A percentile compares a stretch with the other conserved stretches of the same genome.
phyloP scores from a whole-genome alignment of 2,113 vertebrate genomes.

The Baryphthengus martii region DNA sequence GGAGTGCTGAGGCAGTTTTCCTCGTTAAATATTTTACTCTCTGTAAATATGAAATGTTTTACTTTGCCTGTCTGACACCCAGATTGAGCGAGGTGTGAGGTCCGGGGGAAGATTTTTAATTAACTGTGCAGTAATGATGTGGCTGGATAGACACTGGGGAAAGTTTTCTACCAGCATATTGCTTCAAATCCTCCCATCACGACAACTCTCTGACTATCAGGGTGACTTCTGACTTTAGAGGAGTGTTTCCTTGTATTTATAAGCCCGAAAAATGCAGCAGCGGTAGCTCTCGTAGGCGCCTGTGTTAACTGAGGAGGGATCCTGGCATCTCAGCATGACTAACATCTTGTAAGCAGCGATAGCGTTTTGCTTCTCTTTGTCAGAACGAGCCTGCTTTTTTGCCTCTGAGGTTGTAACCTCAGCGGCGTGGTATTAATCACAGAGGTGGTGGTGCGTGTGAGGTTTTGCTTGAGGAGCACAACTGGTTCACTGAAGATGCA shows the following conservation, averaged over 20 bases:
- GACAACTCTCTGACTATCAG: background rate
- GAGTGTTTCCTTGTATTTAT: background rate
- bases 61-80: background rate
- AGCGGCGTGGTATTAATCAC: background rate
- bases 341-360: background rate
- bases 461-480: background rate
- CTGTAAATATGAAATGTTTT: too few species aligned
- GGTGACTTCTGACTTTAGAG: background rate
- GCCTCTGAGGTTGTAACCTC: background rate
- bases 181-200: background rate
- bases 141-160: background rate
- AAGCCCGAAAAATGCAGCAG: background rate
- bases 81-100: rapidly evolving
- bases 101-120: background rate
- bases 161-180: background rate
- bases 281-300: rapidly evolving
- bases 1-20: background rate
- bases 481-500: background rate
- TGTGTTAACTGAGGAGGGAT: background rate
- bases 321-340: background rate
- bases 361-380: background rate
- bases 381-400: background rate
- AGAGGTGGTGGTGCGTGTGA: background rate
- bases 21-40: background rate
- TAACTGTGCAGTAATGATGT: background rate